Evolutionary conservation across 1,140 invertebrate species (phyloP).

Genomic region (Mamestra configurata): DNA sequence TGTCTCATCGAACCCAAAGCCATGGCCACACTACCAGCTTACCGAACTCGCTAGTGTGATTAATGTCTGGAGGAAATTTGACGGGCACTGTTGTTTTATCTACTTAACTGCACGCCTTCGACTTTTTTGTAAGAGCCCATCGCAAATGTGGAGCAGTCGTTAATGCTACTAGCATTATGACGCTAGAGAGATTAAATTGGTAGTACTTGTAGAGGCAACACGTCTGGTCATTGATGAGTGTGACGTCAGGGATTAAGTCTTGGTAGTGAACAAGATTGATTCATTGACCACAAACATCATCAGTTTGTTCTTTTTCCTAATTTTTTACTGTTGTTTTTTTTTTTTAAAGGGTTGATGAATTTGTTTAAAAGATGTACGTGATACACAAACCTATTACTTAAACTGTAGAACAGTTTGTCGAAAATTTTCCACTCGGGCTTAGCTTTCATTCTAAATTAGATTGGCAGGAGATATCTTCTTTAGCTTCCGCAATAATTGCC

Average conservation of each 20-base stretch:
- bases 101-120: slow-evolving; percentile 85
- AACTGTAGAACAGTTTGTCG: too few relatives aligned
- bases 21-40: slow-evolving; percentile 69
- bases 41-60: slow-evolving; percentile 84
- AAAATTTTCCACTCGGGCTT: too few relatives aligned
- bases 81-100: slow-evolving; percentile 86
- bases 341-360: too few relatives aligned
- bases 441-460: too few relatives aligned
- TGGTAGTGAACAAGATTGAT: neutral
- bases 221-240: neutral
- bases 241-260: neutral
- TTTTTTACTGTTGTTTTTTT: neutral
- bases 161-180: slow-evolving; percentile 83
- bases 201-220: slow-evolving; percentile 16
- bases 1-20: slow-evolving; percentile 52
- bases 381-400: too few relatives aligned
- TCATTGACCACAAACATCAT: too few relatives aligned
- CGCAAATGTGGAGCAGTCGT: slow-evolving; percentile 83
- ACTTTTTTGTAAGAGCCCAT: slow-evolving; percentile 75
- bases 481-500: too few relatives aligned
- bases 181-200: slow-evolving; percentile 45
- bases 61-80: slow-evolving; percentile 86
- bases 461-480: too few relatives aligned
- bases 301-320: too few relatives aligned
- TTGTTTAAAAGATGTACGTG: too few relatives aligned